These are phyloP conservation scores for Tragelaphus imberbis DNA, from an alignment of 2,113 vertebrate genomes.

Conservation along the genomic window DNA sequence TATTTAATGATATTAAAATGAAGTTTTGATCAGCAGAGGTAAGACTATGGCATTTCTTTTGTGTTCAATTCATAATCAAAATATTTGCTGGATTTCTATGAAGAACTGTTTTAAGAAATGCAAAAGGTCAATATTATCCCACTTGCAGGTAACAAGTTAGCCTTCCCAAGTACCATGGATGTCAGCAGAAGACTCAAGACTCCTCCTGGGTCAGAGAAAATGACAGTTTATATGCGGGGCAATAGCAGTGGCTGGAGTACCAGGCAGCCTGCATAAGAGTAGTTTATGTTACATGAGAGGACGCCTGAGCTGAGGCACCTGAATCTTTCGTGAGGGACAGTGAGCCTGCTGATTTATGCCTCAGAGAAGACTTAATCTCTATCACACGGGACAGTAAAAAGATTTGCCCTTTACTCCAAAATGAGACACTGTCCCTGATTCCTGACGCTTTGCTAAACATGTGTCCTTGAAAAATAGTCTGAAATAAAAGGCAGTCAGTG, in stretches of 20 bases:
- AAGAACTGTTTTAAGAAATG: neutral
- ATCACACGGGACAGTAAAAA: too few relatives aligned
- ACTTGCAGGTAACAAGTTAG: neutral
- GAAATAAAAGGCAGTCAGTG: too few relatives aligned
- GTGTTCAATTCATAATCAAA: neutral
- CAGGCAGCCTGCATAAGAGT: neutral
- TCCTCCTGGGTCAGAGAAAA: neutral
- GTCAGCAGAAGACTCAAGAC: neutral
- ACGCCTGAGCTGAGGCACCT: neutral
- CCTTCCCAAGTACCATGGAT: neutral
- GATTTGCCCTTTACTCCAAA: too few relatives aligned
- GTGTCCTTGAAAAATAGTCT: too few relatives aligned
- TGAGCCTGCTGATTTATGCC: neutral
- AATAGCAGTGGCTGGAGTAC: neutral
- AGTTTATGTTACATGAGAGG: neutral
- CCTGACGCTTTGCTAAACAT: too few relatives aligned
- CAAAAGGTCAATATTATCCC: neutral
- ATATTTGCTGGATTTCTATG: neutral
- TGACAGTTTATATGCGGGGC: neutral
- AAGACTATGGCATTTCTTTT: constrained; percentile 67
- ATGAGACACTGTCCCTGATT: too few relatives aligned
- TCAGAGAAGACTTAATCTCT: neutral
- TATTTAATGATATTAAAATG: constrained; percentile 78
- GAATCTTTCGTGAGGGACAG: neutral
- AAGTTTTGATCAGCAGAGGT: constrained; percentile 81